phyloP scores from a whole-genome alignment of 30 jellyfish, hydroid and myxozoan species.

The Hydra vulgaris region DNA sequence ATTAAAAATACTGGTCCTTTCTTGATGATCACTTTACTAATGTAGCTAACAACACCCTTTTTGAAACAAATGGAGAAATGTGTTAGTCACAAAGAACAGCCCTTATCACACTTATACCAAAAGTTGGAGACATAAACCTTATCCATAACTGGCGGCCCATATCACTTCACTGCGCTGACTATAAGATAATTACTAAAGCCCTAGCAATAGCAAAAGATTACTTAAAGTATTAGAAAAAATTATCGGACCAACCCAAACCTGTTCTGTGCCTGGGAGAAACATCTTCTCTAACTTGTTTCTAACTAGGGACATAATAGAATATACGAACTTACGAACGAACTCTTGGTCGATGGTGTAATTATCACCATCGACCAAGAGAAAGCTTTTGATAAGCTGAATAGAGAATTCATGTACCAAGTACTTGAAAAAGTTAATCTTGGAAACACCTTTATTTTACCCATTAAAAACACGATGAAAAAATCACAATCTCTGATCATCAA shows the following conservation, averaged over 20 bases:
- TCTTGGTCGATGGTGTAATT: constrained; percentile 6
- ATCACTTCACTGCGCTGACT: constrained; percentile 13
- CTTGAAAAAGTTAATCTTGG: constrained; percentile 13
- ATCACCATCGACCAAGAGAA: constrained; percentile 35
- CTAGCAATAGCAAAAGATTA: constrained; percentile 1
- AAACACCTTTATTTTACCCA: neutral
- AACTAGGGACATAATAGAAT: constrained; percentile 16
- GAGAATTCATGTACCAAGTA: constrained; percentile 14
- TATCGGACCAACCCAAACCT: constrained; percentile 21
- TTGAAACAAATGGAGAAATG: no score
- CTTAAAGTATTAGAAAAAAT: neutral
- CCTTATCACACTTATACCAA: constrained; percentile 3
- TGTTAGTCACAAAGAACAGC: constrained; percentile 14
- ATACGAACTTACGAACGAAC: neutral
- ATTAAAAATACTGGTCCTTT: no score
- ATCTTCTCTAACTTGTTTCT: constrained; percentile 21
- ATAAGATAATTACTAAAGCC: constrained; percentile 27
- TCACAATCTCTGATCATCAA: neutral
- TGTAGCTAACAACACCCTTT: no score
- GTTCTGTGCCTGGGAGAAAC: constrained; percentile 40
- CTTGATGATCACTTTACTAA: no score
- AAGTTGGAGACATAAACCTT: constrained; percentile 12
- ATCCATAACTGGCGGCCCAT: constrained; percentile 22
- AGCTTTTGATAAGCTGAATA: constrained; percentile 32
- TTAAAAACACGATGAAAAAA: neutral